Conservation (phyloP, 2,113 vertebrate species). For the Petaurus breviceps region DNA sequence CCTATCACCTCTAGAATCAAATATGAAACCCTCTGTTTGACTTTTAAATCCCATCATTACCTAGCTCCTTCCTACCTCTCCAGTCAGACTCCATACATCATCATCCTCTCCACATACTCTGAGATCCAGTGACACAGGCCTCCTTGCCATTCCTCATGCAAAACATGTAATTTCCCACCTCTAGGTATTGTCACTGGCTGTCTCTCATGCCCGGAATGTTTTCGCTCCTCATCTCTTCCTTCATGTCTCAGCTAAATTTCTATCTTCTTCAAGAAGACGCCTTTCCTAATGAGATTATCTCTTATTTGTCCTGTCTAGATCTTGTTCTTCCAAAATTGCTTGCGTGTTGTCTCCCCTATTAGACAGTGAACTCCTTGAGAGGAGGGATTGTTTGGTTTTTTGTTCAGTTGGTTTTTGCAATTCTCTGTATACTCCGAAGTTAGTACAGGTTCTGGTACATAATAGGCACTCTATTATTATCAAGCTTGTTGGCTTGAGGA, state of each 20-base stretch:
- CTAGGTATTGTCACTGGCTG: background rate
- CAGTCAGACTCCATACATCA: background rate
- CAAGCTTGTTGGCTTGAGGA: background rate
- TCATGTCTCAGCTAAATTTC: background rate
- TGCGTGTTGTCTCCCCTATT: background rate
- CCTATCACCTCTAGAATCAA: background rate
- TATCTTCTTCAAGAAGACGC: background rate
- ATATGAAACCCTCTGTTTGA: background rate
- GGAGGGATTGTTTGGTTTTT: background rate
- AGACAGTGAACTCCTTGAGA: background rate
- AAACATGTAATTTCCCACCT: background rate
- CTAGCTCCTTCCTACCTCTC: background rate
- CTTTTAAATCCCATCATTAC: background rate
- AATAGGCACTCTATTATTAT: background rate
- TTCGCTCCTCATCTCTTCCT: background rate
- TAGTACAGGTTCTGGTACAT: background rate
- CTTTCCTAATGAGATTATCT: background rate
- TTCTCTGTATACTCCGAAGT: background rate
- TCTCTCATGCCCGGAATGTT: background rate
- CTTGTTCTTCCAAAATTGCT: background rate
- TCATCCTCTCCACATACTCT: background rate
- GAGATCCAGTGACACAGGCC: background rate
- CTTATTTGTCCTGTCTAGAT: background rate
- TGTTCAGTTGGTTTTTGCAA: too few relatives aligned
- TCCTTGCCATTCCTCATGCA: background rate